These are phyloP conservation scores for Cerastoderma edule DNA, from an alignment of 2,888 invertebrate genomes.

Conservation along the genomic window DNA sequence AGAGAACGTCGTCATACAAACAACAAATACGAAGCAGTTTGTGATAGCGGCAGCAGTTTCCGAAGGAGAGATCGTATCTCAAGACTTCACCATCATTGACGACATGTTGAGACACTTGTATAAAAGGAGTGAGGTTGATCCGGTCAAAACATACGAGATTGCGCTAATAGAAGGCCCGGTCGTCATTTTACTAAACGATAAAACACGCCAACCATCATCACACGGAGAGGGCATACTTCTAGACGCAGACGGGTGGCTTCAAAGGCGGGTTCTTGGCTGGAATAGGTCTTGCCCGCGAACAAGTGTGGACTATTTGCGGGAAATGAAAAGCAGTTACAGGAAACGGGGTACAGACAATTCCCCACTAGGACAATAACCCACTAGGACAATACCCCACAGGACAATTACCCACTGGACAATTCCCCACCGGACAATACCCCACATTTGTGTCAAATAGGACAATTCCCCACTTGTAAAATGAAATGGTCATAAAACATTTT, in stretches of 20 bases:
- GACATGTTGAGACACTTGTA: not conserved
- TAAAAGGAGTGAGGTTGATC: not conserved
- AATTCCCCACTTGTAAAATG: too few species aligned
- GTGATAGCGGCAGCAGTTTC: constrained; percentile 5
- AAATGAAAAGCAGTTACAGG: too few species aligned
- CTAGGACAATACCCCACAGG: too few species aligned
- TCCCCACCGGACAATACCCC: too few species aligned
- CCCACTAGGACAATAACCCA: too few species aligned
- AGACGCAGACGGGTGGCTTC: not conserved
- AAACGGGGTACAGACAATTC: too few species aligned
- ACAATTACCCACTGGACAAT: too few species aligned
- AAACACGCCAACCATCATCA: not conserved
- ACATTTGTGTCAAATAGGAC: too few species aligned
- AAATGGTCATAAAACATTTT: too few species aligned
- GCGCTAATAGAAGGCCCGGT: not conserved
- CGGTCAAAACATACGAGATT: not conserved
- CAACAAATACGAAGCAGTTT: constrained; percentile 4
- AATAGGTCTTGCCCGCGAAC: not conserved
- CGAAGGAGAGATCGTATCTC: not conserved
- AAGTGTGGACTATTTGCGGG: not conserved
- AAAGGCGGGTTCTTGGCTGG: not conserved
- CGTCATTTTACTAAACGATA: not conserved
- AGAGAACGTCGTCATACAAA: not conserved
- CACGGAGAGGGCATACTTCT: not conserved
- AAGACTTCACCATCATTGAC: not conserved